Conservation (phyloP, 2,113 vertebrate genomes). For the Clarias magur region DNA sequence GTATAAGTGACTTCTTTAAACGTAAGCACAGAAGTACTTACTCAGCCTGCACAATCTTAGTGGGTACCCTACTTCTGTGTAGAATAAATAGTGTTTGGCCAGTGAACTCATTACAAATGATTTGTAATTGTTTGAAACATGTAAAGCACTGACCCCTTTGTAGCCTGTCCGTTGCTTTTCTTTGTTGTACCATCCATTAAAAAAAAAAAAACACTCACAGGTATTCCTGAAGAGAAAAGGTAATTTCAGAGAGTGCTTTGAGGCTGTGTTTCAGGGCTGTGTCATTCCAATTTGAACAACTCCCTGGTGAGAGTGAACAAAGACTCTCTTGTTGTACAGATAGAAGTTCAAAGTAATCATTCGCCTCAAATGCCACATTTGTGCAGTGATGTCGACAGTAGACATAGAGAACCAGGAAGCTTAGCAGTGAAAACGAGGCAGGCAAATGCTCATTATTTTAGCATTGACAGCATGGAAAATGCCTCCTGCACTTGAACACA, state of each 20-base stretch:
- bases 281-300: constrained; percentile 43
- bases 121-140: constrained; percentile 35
- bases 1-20: constrained; percentile 6
- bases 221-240: constrained; percentile 38
- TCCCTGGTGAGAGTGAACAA: constrained; percentile 48
- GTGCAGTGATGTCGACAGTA: constrained; percentile 44
- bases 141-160: constrained; percentile 23
- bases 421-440: constrained; percentile 17
- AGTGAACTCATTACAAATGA: constrained; percentile 24
- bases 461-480: constrained; percentile 22
- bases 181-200: neutral
- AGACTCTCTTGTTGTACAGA: constrained; percentile 51
- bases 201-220: neutral
- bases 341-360: constrained; percentile 58
- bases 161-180: constrained; percentile 33
- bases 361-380: constrained; percentile 55
- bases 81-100: constrained; percentile 27
- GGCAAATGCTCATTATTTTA: constrained; percentile 44
- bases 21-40: neutral
- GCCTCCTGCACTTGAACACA: constrained; percentile 18
- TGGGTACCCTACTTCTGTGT: neutral
- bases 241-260: constrained; percentile 51
- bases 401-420: constrained; percentile 47
- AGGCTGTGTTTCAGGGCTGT: constrained; percentile 43
- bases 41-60: neutral